Conservation (phyloP, 2,888 invertebrate genomes). For the Eristalis intricaria region DNA sequence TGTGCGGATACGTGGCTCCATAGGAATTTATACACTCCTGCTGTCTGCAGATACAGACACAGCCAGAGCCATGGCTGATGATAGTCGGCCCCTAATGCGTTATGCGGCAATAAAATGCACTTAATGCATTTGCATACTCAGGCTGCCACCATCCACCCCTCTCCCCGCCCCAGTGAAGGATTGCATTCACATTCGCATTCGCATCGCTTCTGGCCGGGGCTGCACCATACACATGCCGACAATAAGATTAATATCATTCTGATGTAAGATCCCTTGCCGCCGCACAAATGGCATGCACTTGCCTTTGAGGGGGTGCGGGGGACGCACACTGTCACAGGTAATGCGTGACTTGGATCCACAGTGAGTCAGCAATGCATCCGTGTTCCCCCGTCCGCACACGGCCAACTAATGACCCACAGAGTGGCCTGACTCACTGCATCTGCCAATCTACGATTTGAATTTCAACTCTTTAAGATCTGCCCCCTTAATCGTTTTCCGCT, state of each 20-base stretch:
- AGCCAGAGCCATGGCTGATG: slow-evolving; percentile 36
- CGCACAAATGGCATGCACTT: slow-evolving; percentile 20
- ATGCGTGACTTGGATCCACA: slow-evolving; percentile 9
- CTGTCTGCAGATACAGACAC: slow-evolving; percentile 12
- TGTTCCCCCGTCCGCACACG: no score
- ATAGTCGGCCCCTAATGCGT: slow-evolving; percentile 69
- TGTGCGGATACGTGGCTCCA: slow-evolving; percentile 11
- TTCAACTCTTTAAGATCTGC: slow-evolving; percentile 42
- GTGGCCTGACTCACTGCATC: slow-evolving; percentile 38
- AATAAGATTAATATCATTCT: slow-evolving; percentile 70
- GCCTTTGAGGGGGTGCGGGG: not conserved
- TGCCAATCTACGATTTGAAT: slow-evolving; percentile 47
- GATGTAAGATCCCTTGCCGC: slow-evolving; percentile 66
- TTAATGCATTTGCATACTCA: slow-evolving; percentile 74
- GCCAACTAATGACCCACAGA: not conserved
- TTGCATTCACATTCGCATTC: slow-evolving; percentile 55
- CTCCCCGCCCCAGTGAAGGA: slow-evolving; percentile 44
- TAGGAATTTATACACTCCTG: slow-evolving; percentile 11
- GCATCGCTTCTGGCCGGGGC: not conserved
- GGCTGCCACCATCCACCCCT: slow-evolving; percentile 18
- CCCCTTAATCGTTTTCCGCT: slow-evolving; percentile 59
- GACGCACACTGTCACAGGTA: slow-evolving; percentile 1
- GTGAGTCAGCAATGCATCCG: not conserved
- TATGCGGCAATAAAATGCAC: slow-evolving; percentile 78
- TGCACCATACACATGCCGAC: slow-evolving; percentile 42